Percentiles rank a stretch among this genome's conserved stretches.
Evolutionary conservation across 2,888 invertebrate genomes (phyloP).

Genomic region (Plebejus anna): DNA sequence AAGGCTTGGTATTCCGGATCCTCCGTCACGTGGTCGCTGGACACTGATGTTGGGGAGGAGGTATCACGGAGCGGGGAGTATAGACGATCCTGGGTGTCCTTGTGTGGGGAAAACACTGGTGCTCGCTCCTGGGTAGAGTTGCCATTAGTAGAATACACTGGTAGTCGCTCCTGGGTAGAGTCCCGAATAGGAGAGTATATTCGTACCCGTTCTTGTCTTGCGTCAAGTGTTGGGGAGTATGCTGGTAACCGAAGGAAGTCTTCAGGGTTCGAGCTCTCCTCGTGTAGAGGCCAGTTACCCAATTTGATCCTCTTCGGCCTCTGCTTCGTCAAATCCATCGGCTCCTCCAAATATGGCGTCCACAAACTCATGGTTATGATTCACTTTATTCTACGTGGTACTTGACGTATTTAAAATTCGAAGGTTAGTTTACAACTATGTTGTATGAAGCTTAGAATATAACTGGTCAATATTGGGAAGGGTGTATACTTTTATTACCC

Average conservation of each 20-base stretch:
- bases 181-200: background rate
- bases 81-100: background rate
- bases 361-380: slow-evolving; percentile 54
- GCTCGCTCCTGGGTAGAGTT: background rate
- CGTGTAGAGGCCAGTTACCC: background rate
- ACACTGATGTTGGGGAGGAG: background rate
- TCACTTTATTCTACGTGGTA: background rate
- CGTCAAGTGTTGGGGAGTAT: background rate
- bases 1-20: slow-evolving; percentile 29
- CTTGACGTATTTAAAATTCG: background rate
- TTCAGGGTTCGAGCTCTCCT: background rate
- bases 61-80: slow-evolving; percentile 8
- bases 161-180: background rate
- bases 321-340: slow-evolving; percentile 54
- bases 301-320: background rate
- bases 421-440: background rate
- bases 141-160: background rate
- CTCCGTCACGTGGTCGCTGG: background rate
- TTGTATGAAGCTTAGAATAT: background rate
- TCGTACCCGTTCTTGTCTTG: background rate
- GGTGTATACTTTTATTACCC: background rate
- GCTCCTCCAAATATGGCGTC: slow-evolving; percentile 64
- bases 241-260: background rate
- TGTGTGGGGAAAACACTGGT: background rate
- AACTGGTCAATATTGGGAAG: background rate